Percentiles rank a stretch among this genome's conserved stretches.
Evolutionary conservation across 92 coral and sea anemone genomes (phyloP).

Genomic region (Siderastrea siderea): DNA sequence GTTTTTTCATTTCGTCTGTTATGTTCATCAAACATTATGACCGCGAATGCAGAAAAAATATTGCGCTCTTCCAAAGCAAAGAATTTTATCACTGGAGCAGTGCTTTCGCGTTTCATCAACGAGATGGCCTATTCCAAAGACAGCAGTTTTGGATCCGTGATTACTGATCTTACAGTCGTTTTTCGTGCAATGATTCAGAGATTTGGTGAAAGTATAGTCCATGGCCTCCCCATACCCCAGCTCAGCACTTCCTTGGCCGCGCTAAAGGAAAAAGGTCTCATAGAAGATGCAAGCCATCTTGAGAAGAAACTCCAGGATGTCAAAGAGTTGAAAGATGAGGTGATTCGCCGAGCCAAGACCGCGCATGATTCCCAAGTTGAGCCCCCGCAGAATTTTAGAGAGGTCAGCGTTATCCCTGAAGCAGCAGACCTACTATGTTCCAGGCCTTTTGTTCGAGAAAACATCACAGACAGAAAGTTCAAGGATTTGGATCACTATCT

Average conservation of each 20-base stretch:
- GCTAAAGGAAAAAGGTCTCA: conserved; percentile 25
- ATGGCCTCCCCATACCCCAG: conserved; percentile 74
- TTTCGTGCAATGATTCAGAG: conserved; percentile 16
- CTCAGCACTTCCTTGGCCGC: conserved; percentile 42
- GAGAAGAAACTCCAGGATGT: conserved; percentile 47
- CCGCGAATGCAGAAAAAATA: conserved; percentile 17
- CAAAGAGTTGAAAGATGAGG: conserved; percentile 52
- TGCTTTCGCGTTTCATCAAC: conserved; percentile 41
- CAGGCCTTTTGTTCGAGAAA: conserved; percentile 88
- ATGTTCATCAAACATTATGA: conserved; percentile 9
- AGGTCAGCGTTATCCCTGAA: conserved; percentile 79
- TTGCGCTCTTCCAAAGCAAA: conserved; percentile 14
- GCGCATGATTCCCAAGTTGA: conserved; percentile 31
- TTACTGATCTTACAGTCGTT: conserved; percentile 6
- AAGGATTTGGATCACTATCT: conserved; percentile 85
- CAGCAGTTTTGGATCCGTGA: neutral
- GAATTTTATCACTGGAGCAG: conserved; percentile 23
- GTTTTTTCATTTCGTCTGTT: conserved; percentile 19
- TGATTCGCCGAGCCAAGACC: conserved; percentile 26
- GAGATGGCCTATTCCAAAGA: conserved; percentile 8
- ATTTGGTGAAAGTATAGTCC: conserved; percentile 13
- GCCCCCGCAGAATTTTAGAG: conserved; percentile 87
- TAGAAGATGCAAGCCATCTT: conserved; percentile 47
- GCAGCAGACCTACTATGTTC: conserved; percentile 67
- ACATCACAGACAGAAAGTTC: conserved; percentile 73